These are phyloP conservation scores for Apteryx owenii DNA, from an alignment of 2,113 vertebrate species.

Conservation along the genomic window DNA sequence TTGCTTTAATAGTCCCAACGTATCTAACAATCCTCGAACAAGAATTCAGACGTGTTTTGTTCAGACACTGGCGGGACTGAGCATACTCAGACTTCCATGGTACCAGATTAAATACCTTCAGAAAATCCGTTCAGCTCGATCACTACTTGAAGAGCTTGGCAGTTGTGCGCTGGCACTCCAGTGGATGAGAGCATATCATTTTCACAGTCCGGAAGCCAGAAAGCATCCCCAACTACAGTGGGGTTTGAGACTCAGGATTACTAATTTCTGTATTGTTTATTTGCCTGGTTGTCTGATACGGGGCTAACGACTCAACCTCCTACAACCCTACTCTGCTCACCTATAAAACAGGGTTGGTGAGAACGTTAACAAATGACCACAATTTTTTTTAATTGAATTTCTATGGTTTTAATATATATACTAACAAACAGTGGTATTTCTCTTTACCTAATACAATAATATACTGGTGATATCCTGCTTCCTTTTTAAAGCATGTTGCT, in stretches of 20 bases:
- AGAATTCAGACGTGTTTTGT: not conserved
- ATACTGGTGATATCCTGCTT: not conserved
- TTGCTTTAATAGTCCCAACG: not conserved
- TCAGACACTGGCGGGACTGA: not conserved
- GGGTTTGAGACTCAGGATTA: not conserved
- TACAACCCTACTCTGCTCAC: not conserved
- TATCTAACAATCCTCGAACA: not conserved
- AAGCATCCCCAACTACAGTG: not conserved
- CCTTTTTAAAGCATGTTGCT: not conserved
- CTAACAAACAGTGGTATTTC: not conserved
- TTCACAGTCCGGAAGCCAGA: not conserved
- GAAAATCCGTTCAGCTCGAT: not conserved
- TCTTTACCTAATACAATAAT: not conserved
- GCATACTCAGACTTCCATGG: rapidly evolving
- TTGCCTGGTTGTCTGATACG: not conserved
- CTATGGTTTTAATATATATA: not conserved
- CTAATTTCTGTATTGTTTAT: not conserved
- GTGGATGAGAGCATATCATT: not conserved
- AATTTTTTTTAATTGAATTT: not conserved
- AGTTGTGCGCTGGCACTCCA: not conserved
- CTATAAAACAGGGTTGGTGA: not conserved
- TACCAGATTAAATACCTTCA: not conserved
- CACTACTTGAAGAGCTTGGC: not conserved
- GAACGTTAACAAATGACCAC: not conserved
- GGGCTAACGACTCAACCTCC: not conserved